Base-by-base conservation (phyloP, 2,113 vertebrate genomes). In the Syngnathus scovelli region DNA sequence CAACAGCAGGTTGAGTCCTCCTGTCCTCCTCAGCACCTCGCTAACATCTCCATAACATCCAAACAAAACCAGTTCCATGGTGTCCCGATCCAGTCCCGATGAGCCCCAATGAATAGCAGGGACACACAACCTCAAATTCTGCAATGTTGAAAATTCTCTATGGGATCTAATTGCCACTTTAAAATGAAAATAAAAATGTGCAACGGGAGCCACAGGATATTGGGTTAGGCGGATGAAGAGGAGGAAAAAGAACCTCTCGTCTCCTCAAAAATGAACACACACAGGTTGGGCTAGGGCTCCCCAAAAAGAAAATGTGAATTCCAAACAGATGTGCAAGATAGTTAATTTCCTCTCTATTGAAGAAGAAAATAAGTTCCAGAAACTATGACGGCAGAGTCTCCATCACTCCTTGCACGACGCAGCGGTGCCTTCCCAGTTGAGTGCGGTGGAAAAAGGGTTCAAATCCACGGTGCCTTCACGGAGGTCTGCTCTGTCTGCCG, bases 401-500 rank as follows among this genome's bases (percentile, higher is more conserved):
- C 85, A 87, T 84, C 83, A 78, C 69, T 77, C 54, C 74, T 39
- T 46, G 72, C 64, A 21, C 64, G 61, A 66, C 54, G 65, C 44
- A 43, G 65, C 44, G 48, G 49, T 58, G 64, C 52, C 21, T 48
- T 71, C 74, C 65, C 80, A 64, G n/a, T 58, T 75, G 63, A 74
- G 64, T 36, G 63, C 11, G 46, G 66, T 27, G 61, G 27, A 7
- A 49, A 13, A 12, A 21, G 44, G 51, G 55, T 23, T 51, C 12
- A 36, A 52, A 68, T 74, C 78, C 77, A 46, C 77, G 68, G 64
- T 69, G 71, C 71, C 76, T 67, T 72, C 78, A 67, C 63, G 78
- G 81, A 85, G 81, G 80, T 85, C 78, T 72, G 82, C 82, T 87
- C 78, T 58, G 77, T 84, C 77, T 87, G 85, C 68, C 71, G 64